phyloP scores from a whole-genome alignment of 2,888 invertebrate genomes.

The Heterodera filipjevi region DNA sequence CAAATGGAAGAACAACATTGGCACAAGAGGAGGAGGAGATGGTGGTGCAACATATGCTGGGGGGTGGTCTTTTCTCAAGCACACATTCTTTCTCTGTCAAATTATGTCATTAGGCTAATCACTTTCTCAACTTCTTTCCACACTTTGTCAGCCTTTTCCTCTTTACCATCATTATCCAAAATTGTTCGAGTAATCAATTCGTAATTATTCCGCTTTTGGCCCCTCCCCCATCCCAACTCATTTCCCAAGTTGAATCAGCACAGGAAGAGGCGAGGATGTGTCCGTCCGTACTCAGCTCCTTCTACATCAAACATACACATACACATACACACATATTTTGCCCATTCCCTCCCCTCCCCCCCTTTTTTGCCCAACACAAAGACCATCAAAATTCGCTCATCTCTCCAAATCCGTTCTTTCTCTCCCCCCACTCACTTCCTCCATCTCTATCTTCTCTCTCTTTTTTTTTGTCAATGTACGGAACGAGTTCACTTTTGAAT shows the following conservation, averaged over 20 bases:
- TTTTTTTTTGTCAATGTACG: background rate
- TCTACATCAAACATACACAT: too few relatives aligned
- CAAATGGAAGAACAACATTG: background rate
- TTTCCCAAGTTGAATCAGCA: too few relatives aligned
- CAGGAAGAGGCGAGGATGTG: background rate
- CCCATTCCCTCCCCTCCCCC: background rate
- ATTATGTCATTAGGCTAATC: too few relatives aligned
- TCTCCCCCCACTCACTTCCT: background rate
- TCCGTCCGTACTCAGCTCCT: background rate
- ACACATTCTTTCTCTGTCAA: too few relatives aligned
- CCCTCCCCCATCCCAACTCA: background rate
- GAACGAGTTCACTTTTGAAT: constrained; percentile 1
- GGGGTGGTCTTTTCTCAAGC: too few relatives aligned
- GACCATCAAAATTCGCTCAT: constrained; percentile 5
- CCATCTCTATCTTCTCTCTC: too few relatives aligned
- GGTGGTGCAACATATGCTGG: too few relatives aligned
- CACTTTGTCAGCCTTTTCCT: too few relatives aligned
- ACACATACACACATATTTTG: too few relatives aligned
- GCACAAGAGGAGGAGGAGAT: background rate
- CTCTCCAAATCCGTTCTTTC: background rate
- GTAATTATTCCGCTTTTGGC: background rate
- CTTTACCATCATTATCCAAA: too few relatives aligned
- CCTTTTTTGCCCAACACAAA: background rate
- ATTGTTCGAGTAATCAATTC: background rate
- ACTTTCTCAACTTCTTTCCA: too few relatives aligned